Percentiles rank a stretch among this genome's conserved stretches.
Conservation (phyloP, 92 coral and sea anemone genomes). For the Palythoa heliodiscus region DNA sequence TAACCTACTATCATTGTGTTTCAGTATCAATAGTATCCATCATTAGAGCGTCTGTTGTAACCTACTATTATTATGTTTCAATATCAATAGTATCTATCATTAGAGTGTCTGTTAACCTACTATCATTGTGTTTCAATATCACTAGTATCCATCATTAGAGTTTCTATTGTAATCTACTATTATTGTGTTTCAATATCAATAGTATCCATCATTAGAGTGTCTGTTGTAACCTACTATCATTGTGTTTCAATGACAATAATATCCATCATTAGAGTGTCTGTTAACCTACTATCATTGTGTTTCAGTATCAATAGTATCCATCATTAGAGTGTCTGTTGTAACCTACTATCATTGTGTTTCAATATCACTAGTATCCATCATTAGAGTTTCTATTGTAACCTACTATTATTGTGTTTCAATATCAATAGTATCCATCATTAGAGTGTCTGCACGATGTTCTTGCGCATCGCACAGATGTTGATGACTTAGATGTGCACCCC, state of each 20-base stretch:
- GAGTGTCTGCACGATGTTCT: conserved; percentile 84
- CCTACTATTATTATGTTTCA: conserved; percentile 62
- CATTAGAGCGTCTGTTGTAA: conserved; percentile 33
- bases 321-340: too few species aligned
- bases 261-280: conserved; percentile 84
- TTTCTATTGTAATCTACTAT: too few species aligned
- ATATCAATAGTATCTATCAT: too few species aligned
- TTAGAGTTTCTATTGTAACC: too few species aligned
- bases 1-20: background rate
- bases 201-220: too few species aligned
- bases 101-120: background rate
- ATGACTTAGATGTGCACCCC: conserved; percentile 96
- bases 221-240: background rate
- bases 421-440: conserved; percentile 87
- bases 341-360: too few species aligned
- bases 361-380: too few species aligned
- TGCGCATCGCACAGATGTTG: conserved; percentile 96
- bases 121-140: background rate
- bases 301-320: too few species aligned
- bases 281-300: too few species aligned
- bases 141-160: conserved; percentile 93
- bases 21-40: conserved; percentile 75
- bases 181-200: conserved; percentile 24
- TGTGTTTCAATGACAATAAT: conserved; percentile 49
- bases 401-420: background rate